Base-by-base conservation (phyloP, 1,140 invertebrate genomes). In the Neomicropteryx cornuta region DNA sequence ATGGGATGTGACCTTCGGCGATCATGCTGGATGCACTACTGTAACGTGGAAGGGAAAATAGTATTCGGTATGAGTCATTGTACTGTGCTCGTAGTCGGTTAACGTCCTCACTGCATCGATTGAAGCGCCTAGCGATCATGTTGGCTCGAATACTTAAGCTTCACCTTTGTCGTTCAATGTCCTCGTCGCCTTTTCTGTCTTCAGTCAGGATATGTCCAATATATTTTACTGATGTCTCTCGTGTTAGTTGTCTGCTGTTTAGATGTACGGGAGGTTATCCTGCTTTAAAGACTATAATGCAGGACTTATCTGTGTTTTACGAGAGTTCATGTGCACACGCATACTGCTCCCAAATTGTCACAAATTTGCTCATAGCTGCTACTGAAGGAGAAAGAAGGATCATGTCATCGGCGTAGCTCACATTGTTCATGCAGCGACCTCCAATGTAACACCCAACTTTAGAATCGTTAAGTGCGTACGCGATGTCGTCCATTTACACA, bases 321-420 rank as follows among this genome's bases (percentile, higher is more conserved):
- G 13, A 33, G 21, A 40, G 38, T 13, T 33, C 38, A 24, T 40
- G 38, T 11, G n/a, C 10, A 10, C n/a, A 20, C 20, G 24, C 33
- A 36, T 36, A 41, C 8, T 19, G 27, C 30, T 41, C 39, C 11
- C 31, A 33, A 3, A 33, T 14, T 5, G 3, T 3, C 31, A 33
- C 2, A 4, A 44, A 29, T 5, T 23, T 20, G 16, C 29, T 33
- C 10, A 44, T 35, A 2, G 18, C 22, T 4, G 18, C 22, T n/a
- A 41, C 24, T 10, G 38, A 36, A 5, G 18, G 33, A 20, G 11
- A 19, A 17, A 34, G 33, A 16, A 33, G 18, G 29, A 36, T 30
- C 38, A 42, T 36, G 30, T 42, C 29, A 24, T 39, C 40, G 8
- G 40, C 30, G 17, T 43, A 37, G 11, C 33, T 45, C 10, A 40